These are phyloP conservation scores for Drosophila mauritiana DNA, from an alignment of 1,140 invertebrate species.

Conservation along the genomic window DNA sequence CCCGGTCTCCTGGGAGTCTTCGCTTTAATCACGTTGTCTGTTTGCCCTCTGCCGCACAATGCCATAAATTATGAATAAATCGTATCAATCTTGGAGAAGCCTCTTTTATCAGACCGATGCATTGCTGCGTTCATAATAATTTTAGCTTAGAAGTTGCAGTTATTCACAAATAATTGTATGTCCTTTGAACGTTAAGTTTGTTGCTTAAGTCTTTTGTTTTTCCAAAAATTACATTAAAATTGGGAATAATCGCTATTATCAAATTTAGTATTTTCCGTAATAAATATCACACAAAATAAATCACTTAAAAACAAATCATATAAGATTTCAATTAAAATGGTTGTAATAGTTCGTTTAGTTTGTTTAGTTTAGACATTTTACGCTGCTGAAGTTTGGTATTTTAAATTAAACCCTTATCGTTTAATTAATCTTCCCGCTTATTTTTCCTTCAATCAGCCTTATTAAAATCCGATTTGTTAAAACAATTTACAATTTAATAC, in stretches of 20 bases:
- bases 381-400: neutral
- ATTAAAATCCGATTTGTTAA: conserved; percentile 1
- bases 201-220: conserved; percentile 66
- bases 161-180: too few relatives aligned
- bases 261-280: too few relatives aligned
- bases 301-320: too few relatives aligned
- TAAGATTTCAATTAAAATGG: too few relatives aligned
- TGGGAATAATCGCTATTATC: too few relatives aligned
- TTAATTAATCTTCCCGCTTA: neutral
- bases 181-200: conserved; percentile 19
- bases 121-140: neutral
- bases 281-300: too few relatives aligned
- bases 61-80: conserved; percentile 37
- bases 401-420: neutral
- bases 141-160: too few relatives aligned
- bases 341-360: too few relatives aligned
- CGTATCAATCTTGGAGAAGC: conserved; percentile 12
- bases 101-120: neutral
- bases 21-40: conserved; percentile 8
- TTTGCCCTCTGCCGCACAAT: conserved; percentile 7
- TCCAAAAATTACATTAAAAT: too few relatives aligned
- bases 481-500: conserved; percentile 27
- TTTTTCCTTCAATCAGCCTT: neutral
- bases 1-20: neutral
- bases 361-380: too few relatives aligned